Conservation (phyloP, 2,888 invertebrate genomes). For the Allygus modestus region DNA sequence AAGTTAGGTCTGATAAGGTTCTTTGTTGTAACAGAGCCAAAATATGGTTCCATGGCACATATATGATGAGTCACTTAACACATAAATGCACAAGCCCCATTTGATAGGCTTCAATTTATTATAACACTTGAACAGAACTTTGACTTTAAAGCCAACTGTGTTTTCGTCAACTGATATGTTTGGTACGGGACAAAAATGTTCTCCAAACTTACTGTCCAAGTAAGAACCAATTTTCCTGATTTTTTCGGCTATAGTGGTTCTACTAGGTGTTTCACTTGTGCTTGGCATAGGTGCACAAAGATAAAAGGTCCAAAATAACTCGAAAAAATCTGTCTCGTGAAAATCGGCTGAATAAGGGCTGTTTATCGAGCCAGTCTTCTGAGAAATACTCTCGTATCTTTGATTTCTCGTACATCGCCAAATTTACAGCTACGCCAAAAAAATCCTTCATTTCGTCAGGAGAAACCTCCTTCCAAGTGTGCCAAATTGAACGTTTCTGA, state of each 20-base stretch:
- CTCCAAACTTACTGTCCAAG: conserved; percentile 18
- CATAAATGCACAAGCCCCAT: conserved; percentile 42
- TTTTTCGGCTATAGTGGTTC: background rate
- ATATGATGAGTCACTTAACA: conserved; percentile 1
- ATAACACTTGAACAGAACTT: too few relatives aligned
- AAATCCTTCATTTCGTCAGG: conserved; percentile 34
- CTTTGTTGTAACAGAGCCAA: conserved; percentile 24
- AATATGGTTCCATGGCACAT: too few relatives aligned
- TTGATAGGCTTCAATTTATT: too few relatives aligned
- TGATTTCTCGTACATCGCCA: conserved; percentile 34
- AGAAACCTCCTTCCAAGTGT: conserved; percentile 32
- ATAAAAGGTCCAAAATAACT: conserved; percentile 8
- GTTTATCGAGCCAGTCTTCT: conserved; percentile 14
- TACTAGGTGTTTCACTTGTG: background rate
- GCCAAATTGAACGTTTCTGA: conserved; percentile 47
- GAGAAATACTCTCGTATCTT: conserved; percentile 29
- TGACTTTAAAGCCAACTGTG: conserved; percentile 44
- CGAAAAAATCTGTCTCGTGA: conserved; percentile 9
- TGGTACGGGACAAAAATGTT: conserved; percentile 7
- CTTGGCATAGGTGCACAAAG: background rate
- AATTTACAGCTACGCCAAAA: conserved; percentile 36
- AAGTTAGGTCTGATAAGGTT: conserved; percentile 6
- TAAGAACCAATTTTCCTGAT: background rate
- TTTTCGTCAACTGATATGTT: conserved; percentile 34
- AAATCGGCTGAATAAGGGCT: conserved; percentile 22